These are phyloP conservation scores for Xerus inauris DNA, from an alignment of 2,113 vertebrate species.

Conservation along the genomic window DNA sequence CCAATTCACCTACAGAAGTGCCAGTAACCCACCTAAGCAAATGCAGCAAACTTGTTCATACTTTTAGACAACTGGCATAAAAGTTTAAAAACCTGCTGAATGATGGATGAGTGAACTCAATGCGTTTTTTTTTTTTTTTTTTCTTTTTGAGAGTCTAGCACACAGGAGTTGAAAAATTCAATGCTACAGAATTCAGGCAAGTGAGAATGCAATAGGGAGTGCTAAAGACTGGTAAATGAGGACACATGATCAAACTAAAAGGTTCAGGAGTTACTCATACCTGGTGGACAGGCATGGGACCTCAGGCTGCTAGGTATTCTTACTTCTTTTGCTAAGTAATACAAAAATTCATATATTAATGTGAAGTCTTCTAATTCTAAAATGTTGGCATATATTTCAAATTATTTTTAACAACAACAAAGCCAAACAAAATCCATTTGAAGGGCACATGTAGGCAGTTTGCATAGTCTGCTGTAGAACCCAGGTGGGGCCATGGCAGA, in stretches of 20 bases:
- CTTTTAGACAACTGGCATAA: not conserved
- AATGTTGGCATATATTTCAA: not conserved
- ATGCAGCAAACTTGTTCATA: not conserved
- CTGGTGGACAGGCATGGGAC: not conserved
- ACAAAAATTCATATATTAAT: slow-evolving; percentile 21
- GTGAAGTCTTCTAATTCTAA: not conserved
- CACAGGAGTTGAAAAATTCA: slow-evolving; percentile 7
- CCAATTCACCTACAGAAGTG: not conserved
- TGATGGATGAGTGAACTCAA: not conserved
- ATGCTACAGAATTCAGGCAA: not conserved
- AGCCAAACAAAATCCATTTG: not conserved
- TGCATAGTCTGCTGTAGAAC: not conserved
- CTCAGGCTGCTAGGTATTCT: not conserved
- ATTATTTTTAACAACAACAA: not conserved
- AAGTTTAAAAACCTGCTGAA: not conserved
- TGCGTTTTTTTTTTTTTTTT: no score
- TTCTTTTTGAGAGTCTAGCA: not conserved
- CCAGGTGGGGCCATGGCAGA: not conserved
- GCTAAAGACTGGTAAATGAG: not conserved
- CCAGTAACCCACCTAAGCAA: not conserved
- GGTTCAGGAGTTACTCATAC: not conserved
- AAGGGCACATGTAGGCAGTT: not conserved
- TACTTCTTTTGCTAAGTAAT: not conserved
- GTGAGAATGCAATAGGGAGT: not conserved
- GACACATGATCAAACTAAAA: not conserved